phyloP scores from a whole-genome alignment of 1,140 invertebrate species.

The Laupala kohalensis region DNA sequence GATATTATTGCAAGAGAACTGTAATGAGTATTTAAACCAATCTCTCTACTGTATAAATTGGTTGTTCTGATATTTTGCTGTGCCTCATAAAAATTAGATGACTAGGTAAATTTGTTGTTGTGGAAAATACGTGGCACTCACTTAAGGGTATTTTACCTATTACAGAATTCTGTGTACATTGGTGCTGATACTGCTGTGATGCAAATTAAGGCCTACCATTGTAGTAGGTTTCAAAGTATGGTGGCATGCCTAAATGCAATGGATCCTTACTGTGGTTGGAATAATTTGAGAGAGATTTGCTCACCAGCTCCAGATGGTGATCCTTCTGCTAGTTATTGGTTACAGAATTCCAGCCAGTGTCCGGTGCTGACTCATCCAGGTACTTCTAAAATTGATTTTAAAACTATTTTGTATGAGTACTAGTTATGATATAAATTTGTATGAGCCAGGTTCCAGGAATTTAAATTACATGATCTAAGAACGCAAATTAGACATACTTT shows the following conservation, averaged over 20 bases:
- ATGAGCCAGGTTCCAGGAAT: too few species aligned
- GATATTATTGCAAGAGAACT: too few species aligned
- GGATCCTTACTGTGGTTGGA: slow-evolving; percentile 92
- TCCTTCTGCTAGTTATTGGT: slow-evolving; percentile 47
- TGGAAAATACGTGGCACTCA: too few species aligned
- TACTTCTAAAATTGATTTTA: slow-evolving; percentile 12
- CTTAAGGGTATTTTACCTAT: neutral
- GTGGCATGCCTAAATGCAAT: slow-evolving; percentile 65
- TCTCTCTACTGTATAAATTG: too few species aligned
- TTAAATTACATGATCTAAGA: too few species aligned
- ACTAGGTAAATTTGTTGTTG: too few species aligned
- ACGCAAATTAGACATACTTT: neutral
- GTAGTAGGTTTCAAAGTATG: slow-evolving; percentile 51
- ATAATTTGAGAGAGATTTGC: slow-evolving; percentile 56
- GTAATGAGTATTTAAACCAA: too few species aligned
- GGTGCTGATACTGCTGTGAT: slow-evolving; percentile 57
- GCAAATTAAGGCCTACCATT: slow-evolving; percentile 62
- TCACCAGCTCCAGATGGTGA: slow-evolving; percentile 48
- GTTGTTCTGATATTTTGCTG: too few species aligned
- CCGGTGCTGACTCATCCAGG: slow-evolving; percentile 41
- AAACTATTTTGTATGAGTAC: neutral
- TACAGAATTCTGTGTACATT: slow-evolving; percentile 64
- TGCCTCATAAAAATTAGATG: too few species aligned
- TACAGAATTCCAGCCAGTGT: slow-evolving; percentile 52
- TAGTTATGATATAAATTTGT: too few species aligned